These are phyloP conservation scores for Colletes latitarsis DNA, from an alignment of 1,140 invertebrate species.

Conservation along the genomic window DNA sequence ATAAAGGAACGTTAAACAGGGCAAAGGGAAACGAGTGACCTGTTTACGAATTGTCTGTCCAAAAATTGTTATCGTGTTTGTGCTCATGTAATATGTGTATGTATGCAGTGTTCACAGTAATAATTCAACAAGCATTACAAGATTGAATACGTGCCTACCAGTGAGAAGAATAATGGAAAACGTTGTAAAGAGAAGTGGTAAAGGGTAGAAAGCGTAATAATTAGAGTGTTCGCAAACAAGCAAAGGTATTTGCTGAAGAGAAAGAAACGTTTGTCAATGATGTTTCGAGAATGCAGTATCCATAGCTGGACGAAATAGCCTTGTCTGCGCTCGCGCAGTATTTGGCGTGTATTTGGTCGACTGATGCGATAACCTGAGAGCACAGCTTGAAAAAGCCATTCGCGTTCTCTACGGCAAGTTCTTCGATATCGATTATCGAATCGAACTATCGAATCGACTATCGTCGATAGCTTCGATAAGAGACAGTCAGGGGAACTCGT, in stretches of 20 bases:
- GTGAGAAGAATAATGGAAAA: background rate
- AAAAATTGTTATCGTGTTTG: background rate
- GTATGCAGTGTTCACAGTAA: background rate
- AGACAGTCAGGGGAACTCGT: background rate
- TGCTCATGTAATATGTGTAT: background rate
- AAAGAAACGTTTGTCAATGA: background rate
- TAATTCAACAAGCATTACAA: background rate
- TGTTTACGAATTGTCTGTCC: too few relatives aligned
- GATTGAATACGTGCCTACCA: background rate
- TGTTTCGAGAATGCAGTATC: constrained; percentile 24
- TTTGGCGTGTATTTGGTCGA: constrained; percentile 18
- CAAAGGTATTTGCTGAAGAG: too few relatives aligned
- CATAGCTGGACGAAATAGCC: constrained; percentile 36
- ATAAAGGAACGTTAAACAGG: too few relatives aligned
- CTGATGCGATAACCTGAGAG: background rate
- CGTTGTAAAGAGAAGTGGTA: constrained; percentile 17
- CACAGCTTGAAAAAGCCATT: background rate
- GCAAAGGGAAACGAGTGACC: background rate
- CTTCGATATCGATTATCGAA: background rate
- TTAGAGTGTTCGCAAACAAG: background rate
- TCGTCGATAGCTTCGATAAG: too few relatives aligned
- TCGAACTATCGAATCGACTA: too few relatives aligned
- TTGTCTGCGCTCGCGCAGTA: constrained; percentile 45
- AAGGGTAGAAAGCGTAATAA: background rate
- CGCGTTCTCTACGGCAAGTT: background rate